A percentile compares a stretch with the other conserved stretches of the same genome.
phyloP scores from a whole-genome alignment of 2,113 vertebrate species.

The Corythaixoides concolor region DNA sequence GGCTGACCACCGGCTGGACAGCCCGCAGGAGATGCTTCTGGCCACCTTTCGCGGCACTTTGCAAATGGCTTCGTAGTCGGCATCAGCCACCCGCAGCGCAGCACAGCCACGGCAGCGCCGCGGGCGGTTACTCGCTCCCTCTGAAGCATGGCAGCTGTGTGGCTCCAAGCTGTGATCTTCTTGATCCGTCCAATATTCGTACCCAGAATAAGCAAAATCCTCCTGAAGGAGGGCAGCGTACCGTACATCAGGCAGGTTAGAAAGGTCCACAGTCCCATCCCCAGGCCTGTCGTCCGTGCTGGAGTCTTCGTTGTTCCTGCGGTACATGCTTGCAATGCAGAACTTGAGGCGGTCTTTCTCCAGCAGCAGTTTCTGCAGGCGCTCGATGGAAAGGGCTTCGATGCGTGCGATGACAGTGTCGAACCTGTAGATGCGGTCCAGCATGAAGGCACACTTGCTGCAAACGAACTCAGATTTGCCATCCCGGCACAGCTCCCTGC shows the following conservation, averaged over 20 bases:
- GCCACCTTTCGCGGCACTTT: slow-evolving; percentile 86
- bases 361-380: slow-evolving; percentile 88
- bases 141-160: slow-evolving; percentile 74
- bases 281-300: slow-evolving; percentile 33
- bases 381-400: slow-evolving; percentile 93
- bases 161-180: slow-evolving; percentile 77
- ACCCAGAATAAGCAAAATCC: slow-evolving; percentile 87
- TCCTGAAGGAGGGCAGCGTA: slow-evolving; percentile 88
- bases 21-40: slow-evolving; percentile 81
- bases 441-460: slow-evolving; percentile 96
- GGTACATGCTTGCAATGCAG: slow-evolving; percentile 86
- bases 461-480: slow-evolving; percentile 93
- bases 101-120: slow-evolving; percentile 87
- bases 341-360: slow-evolving; percentile 91
- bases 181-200: slow-evolving; percentile 89
- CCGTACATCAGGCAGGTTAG: slow-evolving; percentile 74
- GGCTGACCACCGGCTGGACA: slow-evolving; percentile 78
- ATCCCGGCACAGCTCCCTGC: slow-evolving; percentile 85
- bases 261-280: slow-evolving; percentile 75
- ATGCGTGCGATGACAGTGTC: slow-evolving; percentile 94
- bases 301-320: slow-evolving; percentile 79
- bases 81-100: slow-evolving; percentile 84
- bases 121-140: slow-evolving; percentile 68
- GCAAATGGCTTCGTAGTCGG: slow-evolving; percentile 93
- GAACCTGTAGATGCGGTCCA: slow-evolving; percentile 94